These are phyloP conservation scores for Ditylenchus dipsaci DNA, from an alignment of 1,140 invertebrate species.

Conservation along the genomic window DNA sequence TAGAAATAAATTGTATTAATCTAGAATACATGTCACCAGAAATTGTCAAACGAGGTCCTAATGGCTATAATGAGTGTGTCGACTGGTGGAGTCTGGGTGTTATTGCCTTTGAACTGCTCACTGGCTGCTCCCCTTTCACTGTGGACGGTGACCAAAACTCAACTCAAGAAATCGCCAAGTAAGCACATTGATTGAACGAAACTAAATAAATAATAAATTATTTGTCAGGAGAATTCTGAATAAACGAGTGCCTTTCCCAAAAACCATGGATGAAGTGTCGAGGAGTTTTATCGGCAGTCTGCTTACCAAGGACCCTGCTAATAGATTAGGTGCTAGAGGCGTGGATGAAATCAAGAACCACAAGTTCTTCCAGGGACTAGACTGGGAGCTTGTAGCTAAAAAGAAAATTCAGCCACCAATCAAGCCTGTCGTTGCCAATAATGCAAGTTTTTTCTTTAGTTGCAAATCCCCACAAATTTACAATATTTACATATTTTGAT, in stretches of 20 bases:
- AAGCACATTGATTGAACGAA: conserved; percentile 18
- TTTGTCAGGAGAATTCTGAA: conserved; percentile 72
- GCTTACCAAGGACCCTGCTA: conserved; percentile 79
- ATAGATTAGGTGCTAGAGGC: conserved; percentile 76
- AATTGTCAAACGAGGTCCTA: conserved; percentile 74
- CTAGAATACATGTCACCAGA: conserved; percentile 82
- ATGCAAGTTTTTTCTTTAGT: conserved; percentile 58
- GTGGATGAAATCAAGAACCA: conserved; percentile 79
- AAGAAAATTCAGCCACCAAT: conserved; percentile 76
- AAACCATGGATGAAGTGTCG: conserved; percentile 65
- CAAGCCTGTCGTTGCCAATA: conserved; percentile 73
- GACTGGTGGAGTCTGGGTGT: conserved; percentile 74
- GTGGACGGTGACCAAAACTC: conserved; percentile 84
- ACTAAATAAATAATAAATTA: neutral
- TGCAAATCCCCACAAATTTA: no score
- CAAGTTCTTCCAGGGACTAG: conserved; percentile 73
- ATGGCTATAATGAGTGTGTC: conserved; percentile 80
- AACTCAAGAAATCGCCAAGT: conserved; percentile 84
- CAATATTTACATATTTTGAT: no score
- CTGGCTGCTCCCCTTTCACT: conserved; percentile 92
- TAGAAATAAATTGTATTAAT: neutral
- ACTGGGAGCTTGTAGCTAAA: conserved; percentile 72
- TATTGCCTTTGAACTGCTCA: conserved; percentile 88
- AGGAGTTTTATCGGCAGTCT: conserved; percentile 71
- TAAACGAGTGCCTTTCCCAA: conserved; percentile 78